These are phyloP conservation scores for Anomalospiza imberbis DNA, from an alignment of 2,797 vertebrate genomes.

Conservation along the genomic window DNA sequence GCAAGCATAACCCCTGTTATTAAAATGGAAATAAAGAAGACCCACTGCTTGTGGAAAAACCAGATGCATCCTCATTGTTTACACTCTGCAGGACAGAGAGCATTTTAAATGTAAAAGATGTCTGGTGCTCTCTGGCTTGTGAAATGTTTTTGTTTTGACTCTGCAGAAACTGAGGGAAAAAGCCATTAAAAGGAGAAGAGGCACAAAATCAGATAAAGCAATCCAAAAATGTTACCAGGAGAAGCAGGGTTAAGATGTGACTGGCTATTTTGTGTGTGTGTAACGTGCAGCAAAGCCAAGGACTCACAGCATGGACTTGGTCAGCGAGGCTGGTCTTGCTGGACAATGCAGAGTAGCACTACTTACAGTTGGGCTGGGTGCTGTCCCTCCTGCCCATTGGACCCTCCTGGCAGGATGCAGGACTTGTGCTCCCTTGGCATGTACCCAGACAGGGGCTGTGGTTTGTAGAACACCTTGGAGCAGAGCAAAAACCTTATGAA, in stretches of 20 bases:
- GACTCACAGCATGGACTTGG: rapidly evolving
- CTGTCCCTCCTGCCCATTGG: background rate
- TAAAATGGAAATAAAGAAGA: background rate
- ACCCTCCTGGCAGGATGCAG: background rate
- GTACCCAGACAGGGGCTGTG: too few species aligned
- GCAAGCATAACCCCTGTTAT: background rate
- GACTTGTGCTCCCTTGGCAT: background rate
- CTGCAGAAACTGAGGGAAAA: background rate
- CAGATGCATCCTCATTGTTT: background rate
- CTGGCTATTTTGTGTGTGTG: rapidly evolving
- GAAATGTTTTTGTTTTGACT: background rate
- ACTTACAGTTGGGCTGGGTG: background rate
- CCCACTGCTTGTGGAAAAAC: background rate
- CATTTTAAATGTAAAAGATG: background rate
- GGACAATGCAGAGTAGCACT: background rate
- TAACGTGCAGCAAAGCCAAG: rapidly evolving
- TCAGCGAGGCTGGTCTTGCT: rapidly evolving
- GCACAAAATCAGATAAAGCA: background rate
- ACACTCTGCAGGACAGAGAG: background rate
- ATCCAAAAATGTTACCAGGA: rapidly evolving
- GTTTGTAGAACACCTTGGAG: background rate
- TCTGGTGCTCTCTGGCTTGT: background rate
- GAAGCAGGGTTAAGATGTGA: background rate
- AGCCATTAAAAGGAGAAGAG: background rate
- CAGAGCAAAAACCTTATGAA: background rate